Evolutionary conservation across 2,113 vertebrate genomes (phyloP).

Genomic region (Siphamia tubifer): DNA sequence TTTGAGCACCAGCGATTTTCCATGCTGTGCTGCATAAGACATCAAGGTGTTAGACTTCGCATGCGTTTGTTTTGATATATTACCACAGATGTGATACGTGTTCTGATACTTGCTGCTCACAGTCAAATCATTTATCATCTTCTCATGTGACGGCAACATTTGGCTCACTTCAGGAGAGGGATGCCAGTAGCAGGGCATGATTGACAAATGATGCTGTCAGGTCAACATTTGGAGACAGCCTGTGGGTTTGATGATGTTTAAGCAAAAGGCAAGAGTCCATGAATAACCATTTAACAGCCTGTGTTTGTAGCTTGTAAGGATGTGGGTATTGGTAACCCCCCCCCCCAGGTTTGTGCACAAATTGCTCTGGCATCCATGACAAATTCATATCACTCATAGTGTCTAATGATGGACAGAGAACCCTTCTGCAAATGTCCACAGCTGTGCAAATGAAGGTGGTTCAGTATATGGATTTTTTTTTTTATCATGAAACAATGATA

Average conservation of each 20-base stretch:
- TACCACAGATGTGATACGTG: too few relatives aligned
- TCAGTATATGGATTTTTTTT: too few relatives aligned
- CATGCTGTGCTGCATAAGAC: not conserved
- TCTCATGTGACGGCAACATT: constrained; percentile 29
- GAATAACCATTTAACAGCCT: not conserved
- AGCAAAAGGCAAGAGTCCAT: not conserved
- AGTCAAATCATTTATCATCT: constrained; percentile 41
- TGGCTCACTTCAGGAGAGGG: constrained; percentile 12
- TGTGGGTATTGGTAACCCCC: too few relatives aligned
- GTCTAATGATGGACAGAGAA: too few relatives aligned
- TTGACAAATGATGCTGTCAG: constrained; percentile 16
- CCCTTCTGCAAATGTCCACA: too few relatives aligned
- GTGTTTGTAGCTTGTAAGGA: too few relatives aligned
- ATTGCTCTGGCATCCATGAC: too few relatives aligned
- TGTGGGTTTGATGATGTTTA: not conserved
- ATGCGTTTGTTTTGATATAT: not conserved
- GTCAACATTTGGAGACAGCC: not conserved
- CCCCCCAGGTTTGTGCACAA: too few relatives aligned
- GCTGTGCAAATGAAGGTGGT: too few relatives aligned
- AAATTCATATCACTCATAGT: too few relatives aligned
- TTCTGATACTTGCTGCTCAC: not conserved
- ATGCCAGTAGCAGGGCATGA: not conserved
- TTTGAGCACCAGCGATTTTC: not conserved
- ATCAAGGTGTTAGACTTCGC: not conserved
- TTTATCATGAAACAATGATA: too few relatives aligned